Percentiles rank a stretch among this genome's conserved stretches.
Conservation (phyloP, 2,888 invertebrate genomes). For the Falcaria lacertinaria region DNA sequence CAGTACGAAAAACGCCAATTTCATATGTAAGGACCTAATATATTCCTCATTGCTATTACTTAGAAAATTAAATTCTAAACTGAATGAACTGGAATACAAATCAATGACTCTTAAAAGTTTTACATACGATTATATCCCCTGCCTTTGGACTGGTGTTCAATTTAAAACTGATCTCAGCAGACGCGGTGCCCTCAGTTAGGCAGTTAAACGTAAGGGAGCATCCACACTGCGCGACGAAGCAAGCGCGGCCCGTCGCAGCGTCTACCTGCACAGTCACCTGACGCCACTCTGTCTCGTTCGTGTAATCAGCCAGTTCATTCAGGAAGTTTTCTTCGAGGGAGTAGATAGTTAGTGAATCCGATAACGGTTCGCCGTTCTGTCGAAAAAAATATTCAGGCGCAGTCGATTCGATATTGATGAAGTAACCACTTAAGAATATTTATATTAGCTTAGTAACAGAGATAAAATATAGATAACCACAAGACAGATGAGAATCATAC, state of each 20-base stretch:
- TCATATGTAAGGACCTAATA: no score
- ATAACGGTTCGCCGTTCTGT: constrained; percentile 44
- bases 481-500: no score
- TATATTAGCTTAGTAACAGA: no score
- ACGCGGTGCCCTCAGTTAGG: constrained; percentile 30
- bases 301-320: constrained; percentile 46
- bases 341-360: constrained; percentile 38
- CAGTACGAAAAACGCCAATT: no score
- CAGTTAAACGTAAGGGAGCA: constrained; percentile 42
- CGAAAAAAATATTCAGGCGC: no score
- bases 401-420: no score
- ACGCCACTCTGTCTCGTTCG: constrained; percentile 46
- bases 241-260: constrained; percentile 39
- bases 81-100: no score
- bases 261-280: constrained; percentile 28
- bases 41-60: no score
- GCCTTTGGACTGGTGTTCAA: constrained; percentile 37
- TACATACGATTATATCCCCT: constrained; percentile 28
- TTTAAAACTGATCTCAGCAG: constrained; percentile 38
- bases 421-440: no score
- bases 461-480: no score
- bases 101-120: no score
- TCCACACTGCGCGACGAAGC: constrained; percentile 41
- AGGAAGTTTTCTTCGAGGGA: constrained; percentile 57
- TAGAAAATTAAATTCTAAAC: no score